Base-by-base conservation (phyloP, 2,888 invertebrate genomes). In the Tetranychus truncatus region DNA sequence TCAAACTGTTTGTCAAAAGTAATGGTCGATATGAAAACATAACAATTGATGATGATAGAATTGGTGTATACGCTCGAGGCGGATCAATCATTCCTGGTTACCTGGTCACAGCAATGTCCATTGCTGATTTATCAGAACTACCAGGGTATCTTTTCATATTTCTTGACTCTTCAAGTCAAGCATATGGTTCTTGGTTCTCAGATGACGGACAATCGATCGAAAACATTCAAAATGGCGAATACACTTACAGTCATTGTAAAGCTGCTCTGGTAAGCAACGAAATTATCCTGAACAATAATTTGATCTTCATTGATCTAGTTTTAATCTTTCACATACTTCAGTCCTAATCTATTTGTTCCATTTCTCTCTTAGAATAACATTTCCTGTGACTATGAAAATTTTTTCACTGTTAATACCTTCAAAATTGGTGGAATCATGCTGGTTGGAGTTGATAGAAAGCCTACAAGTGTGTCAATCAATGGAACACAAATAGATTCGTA, bases 31-130 rank as follows among this genome's bases (percentile, higher is more conserved):
- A 76, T 34, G 79, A 83, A 7, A 83, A 81, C n/a, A 80, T 89
- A 24, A 80, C 84, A 15, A 88, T 88, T 6, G 88, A 88, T 5
- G 78, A 86, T 55, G 87, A 88, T 80, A 86, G 84, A 6, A 88
- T 89, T 78, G 88, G 88, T 11, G 81, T 89, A 71, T 82, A 87
- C 66, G 79, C 89, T 18, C 84, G 90, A 81, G 90, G 89, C 1
- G 92, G 92, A 0, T 85, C 85, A 21, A 86, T 92, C 69, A 20
- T 69, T 20, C 69, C 69, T 11, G 69, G 20, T 21, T 20, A 20
- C 20, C 3, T 55, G 15, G n/a, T 1, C 4, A 11, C 20, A 6
- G 69, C 69, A 69, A 69, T 69, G 69, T 20, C 20, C 8, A n/a
- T 24, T 24, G 21, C 34, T 20, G 20, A 69, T 11, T 20, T 24